Percentiles rank a stretch among this genome's conserved stretches.
Conservation (phyloP, 2,888 invertebrate genomes). For the Campoplex nolae region DNA sequence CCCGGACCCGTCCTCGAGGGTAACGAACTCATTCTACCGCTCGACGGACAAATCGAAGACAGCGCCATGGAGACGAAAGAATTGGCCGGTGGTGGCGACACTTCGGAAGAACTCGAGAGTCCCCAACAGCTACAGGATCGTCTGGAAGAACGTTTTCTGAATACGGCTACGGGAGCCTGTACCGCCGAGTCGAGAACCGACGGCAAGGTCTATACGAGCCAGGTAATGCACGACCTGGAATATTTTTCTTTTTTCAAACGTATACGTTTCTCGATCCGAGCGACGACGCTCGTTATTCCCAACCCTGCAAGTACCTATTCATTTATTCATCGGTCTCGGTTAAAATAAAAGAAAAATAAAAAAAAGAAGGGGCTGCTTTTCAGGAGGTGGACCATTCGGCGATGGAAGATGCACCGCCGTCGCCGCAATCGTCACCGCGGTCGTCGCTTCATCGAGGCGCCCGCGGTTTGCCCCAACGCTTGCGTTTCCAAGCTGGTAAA, state of each 20-base stretch:
- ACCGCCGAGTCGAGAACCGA: constrained; percentile 86
- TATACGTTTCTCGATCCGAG: too few relatives aligned
- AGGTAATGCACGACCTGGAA: constrained; percentile 78
- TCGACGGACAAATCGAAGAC: constrained; percentile 84
- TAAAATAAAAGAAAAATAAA: too few relatives aligned
- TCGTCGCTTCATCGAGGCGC: constrained; percentile 73
- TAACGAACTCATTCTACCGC: constrained; percentile 83
- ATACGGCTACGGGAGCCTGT: constrained; percentile 83
- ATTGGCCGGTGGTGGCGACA: constrained; percentile 82
- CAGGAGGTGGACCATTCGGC: constrained; percentile 87
- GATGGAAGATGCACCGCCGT: constrained; percentile 85
- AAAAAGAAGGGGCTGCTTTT: too few relatives aligned
- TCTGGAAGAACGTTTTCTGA: constrained; percentile 88
- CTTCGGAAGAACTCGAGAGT: constrained; percentile 83
- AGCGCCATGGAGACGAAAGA: constrained; percentile 83
- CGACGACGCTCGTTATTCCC: too few relatives aligned
- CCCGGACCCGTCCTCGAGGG: constrained; percentile 82
- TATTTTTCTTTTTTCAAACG: too few relatives aligned
- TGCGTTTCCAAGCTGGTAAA: constrained; percentile 90
- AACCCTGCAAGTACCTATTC: too few relatives aligned
- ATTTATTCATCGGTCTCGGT: too few relatives aligned
- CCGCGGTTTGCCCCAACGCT: constrained; percentile 85
- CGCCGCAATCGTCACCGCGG: too few relatives aligned
- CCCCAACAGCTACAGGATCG: constrained; percentile 88
- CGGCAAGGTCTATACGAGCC: constrained; percentile 87